Conservation (phyloP, 2,797 vertebrate species). For the Podargus strigoides region DNA sequence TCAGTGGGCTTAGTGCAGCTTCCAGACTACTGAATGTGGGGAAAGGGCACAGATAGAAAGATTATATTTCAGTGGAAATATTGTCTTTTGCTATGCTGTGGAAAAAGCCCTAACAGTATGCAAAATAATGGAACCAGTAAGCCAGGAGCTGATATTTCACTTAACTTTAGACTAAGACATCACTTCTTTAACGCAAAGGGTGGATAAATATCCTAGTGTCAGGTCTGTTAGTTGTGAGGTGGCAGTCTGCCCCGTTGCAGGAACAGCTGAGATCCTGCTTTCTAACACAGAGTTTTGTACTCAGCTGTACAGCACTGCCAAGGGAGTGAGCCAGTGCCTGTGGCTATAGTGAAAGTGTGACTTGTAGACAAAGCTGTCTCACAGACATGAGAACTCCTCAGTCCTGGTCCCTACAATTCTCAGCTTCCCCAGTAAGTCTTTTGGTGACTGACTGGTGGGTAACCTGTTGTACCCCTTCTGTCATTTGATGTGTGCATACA, state of each 20-base stretch:
- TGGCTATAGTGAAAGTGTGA: not conserved
- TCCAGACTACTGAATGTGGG: not conserved
- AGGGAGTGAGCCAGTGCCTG: not conserved
- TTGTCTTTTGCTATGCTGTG: not conserved
- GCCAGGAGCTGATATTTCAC: not conserved
- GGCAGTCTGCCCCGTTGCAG: not conserved
- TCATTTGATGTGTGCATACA: not conserved
- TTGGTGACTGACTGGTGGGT: not conserved
- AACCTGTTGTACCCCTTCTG: not conserved
- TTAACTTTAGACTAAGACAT: not conserved
- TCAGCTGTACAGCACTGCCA: not conserved
- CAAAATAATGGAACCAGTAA: not conserved
- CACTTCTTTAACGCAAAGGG: not conserved
- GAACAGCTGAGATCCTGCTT: not conserved
- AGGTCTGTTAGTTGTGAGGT: not conserved
- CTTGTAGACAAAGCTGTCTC: not conserved
- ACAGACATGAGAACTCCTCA: not conserved
- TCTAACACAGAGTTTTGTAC: not conserved
- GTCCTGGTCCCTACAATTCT: not conserved
- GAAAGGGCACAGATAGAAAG: not conserved
- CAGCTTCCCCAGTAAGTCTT: not conserved
- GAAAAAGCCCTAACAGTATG: not conserved
- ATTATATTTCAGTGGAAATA: not conserved
- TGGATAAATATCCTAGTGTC: not conserved
- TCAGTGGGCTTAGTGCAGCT: not conserved